Evolutionary conservation across 2,113 vertebrate genomes (phyloP), one percentile per base, ranked within the genome.

Genomic region (Eulemur rufifrons): DNA sequence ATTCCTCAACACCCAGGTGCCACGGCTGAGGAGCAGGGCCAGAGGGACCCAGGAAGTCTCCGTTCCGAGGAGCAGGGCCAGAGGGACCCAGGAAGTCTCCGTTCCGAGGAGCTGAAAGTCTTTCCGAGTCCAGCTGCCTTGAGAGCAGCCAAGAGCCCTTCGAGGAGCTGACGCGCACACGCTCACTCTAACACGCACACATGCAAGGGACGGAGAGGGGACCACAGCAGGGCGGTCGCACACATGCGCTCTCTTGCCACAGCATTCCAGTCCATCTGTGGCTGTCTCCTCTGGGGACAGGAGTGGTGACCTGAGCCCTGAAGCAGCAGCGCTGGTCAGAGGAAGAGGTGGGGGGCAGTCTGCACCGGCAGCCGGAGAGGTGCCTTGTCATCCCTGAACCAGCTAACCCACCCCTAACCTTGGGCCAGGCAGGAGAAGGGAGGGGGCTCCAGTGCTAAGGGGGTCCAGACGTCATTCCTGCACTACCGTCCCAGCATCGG

Each of bases 1-100:
- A 6, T 25, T 68, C 80, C 95, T 96, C 96, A 80, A 37, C 47
- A 87, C 42, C 64, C 88, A 63, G 86, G 66, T 23, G 17, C 34
- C n/a, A 6, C 3, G 77, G 93, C 85, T 69, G 93, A 96, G 94
- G 86, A 68, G 25, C 42, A 80, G 71, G 61, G 91, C 50, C 25
- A 73, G 32, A 95, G 85, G 93, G 94, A 95, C 88, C 89, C 95
- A 8, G 87, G 85, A 94, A 96, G 92, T 97, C 96, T 95, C 95
- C 91, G 50, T 17, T 87, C 82, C 95, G 91, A 89, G 85, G 89
- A 73, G 95, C 91, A n/a, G n/a, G 61, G 91, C 50, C 25, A 73
- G 32, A 95, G 85, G 93, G 94, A 95, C 88, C 89, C 95, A 8
- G 87, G 85, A 94, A 96, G 92, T 97, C 96, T 95, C 95, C 91